Evolutionary conservation across 2,888 invertebrate species (phyloP), one percentile per base, ranked within the genome.

Genomic region (Coenonympha arcania): DNA sequence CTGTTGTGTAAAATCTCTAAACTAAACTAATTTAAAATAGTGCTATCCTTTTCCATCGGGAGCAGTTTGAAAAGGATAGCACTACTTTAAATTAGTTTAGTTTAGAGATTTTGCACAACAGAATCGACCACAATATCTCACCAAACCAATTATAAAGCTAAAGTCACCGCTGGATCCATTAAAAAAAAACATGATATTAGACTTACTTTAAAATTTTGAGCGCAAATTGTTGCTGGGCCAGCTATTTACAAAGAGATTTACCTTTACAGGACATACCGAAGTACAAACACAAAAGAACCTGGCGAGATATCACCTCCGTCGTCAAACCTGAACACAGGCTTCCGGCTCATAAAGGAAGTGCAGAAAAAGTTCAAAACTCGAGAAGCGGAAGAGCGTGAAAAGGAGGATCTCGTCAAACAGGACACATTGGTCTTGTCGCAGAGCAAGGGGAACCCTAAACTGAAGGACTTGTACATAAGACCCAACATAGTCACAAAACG

Each of bases 401-500:
- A 98, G 65, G 99, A 99, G 78, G 97, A 99, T 85, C 90, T 99
- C 57, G 98, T 99, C 0, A 99, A 99, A 83, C 99, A 99, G 78
- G 99, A 99, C 79, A 96, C 96, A 18, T 84, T 99, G 34, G 89
- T 99, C 24, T 86, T 99, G 24, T 96, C 96, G 6, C 95, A 95
- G 64, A 98, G 95, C 78, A 97, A 98, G 87, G 96, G 97, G 61
- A 99, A 99, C 81, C 98, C 99, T 1, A 96, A 98, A 85, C 86
- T 98, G 52, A 99, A 99, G 79, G 98, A 99, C 87, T 87, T 99
- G 54, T 99, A 97, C 74, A 98, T 99, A 74, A 90, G 99, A 62
- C 99, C 99, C n/a, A 99, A 99, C 76, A 98, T 99, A 70, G 97
- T 98, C 1, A 95, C 96, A 1, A 96, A 96, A 76, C 89, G 98